Percentiles rank a stretch among this genome's conserved stretches.
Evolutionary conservation across 2,113 vertebrate genomes (phyloP).

Genomic region (Halcyon senegalensis): DNA sequence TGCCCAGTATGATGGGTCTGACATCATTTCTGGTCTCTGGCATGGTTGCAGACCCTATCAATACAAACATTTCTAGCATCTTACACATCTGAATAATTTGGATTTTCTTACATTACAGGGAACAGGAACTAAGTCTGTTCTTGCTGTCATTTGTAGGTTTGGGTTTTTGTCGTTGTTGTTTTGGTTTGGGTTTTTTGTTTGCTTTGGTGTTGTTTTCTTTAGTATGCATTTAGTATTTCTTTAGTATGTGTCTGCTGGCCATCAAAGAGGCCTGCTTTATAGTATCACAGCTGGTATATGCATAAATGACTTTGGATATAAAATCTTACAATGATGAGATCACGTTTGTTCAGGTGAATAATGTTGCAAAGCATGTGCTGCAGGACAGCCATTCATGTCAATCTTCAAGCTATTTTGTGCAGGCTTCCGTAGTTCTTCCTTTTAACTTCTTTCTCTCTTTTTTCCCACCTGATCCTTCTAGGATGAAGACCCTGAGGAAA

Average conservation of each 20-base stretch:
- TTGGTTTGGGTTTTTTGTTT: not conserved
- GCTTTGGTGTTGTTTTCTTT: not conserved
- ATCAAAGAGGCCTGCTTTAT: not conserved
- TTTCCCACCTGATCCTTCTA: conserved; percentile 19
- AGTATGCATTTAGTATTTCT: not conserved
- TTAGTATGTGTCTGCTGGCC: not conserved
- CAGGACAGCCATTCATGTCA: not conserved
- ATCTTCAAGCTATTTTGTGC: not conserved
- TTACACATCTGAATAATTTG: not conserved
- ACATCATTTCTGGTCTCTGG: not conserved
- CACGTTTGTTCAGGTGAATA: not conserved
- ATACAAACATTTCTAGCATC: not conserved
- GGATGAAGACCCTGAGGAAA: conserved; percentile 55
- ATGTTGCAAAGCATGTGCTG: not conserved
- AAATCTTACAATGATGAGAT: not conserved
- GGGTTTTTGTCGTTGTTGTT: not conserved
- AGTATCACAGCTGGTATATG: not conserved
- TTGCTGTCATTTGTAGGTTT: not conserved
- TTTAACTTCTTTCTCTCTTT: conserved; percentile 22
- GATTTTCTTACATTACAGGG: not conserved
- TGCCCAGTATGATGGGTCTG: not conserved
- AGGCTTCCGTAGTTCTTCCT: not conserved
- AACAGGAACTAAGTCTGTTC: not conserved
- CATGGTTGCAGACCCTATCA: not conserved
- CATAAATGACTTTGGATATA: not conserved